These are phyloP conservation scores for Pterocles burchelli DNA, from an alignment of 2,113 vertebrate genomes.

Conservation along the genomic window DNA sequence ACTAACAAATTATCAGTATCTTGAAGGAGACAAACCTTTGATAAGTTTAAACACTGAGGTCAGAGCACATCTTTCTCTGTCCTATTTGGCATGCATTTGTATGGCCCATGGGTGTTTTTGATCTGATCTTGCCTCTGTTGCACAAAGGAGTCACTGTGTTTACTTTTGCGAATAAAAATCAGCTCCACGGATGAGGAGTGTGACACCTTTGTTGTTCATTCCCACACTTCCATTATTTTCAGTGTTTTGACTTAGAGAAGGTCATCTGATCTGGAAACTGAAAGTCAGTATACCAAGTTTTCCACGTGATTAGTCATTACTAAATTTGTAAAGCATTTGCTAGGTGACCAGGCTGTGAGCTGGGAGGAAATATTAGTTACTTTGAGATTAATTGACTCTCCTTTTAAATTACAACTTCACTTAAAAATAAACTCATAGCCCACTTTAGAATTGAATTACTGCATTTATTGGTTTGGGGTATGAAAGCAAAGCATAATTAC, in stretches of 20 bases:
- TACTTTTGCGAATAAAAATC: background rate
- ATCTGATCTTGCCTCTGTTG: background rate
- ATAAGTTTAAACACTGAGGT: background rate
- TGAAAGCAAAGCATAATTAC: background rate
- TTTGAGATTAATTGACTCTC: background rate
- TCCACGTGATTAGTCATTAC: background rate
- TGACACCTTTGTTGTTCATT: background rate
- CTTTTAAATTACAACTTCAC: constrained; percentile 14
- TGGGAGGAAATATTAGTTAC: background rate
- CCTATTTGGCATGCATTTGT: background rate
- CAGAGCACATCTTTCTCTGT: background rate
- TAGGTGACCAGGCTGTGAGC: background rate
- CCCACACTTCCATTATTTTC: background rate
- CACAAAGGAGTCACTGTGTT: background rate
- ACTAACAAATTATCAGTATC: background rate
- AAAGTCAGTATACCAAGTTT: background rate
- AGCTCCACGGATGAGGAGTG: rapidly evolving
- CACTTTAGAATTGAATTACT: background rate
- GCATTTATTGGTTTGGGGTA: background rate
- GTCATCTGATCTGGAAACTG: background rate
- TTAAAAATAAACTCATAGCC: background rate
- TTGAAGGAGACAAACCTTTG: background rate
- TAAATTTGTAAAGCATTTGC: background rate
- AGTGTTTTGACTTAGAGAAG: background rate
- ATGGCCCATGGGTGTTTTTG: background rate